These are phyloP conservation scores for Galeopsomyia nigrocyanea DNA, from an alignment of 2,888 invertebrate species.

Conservation along the genomic window DNA sequence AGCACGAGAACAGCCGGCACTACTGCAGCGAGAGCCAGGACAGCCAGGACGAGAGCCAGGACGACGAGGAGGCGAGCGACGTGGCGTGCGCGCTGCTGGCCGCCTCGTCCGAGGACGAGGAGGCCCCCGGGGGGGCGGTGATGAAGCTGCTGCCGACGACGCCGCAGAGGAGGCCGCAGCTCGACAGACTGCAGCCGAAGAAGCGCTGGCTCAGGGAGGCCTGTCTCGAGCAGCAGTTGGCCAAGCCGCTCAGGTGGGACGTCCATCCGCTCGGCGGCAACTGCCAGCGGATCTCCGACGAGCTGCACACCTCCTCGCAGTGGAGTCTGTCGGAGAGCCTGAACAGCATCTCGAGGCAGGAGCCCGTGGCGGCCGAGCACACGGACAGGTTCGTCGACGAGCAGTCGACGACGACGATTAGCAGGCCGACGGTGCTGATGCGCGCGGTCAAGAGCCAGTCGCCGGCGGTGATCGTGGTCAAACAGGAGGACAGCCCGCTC, in stretches of 20 bases:
- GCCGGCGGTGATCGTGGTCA: conserved; percentile 57
- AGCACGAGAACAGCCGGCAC: conserved; percentile 52
- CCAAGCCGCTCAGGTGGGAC: conserved; percentile 71
- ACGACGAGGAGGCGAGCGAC: conserved; percentile 63
- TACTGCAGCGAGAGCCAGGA: conserved; percentile 65
- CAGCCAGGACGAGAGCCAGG: conserved; percentile 67
- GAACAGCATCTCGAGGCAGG: conserved; percentile 14
- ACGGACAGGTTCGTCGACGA: conserved; percentile 8
- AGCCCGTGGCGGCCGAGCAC: conserved; percentile 4
- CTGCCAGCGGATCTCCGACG: conserved; percentile 41
- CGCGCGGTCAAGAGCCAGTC: conserved; percentile 63
- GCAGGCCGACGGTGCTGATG: conserved; percentile 72
- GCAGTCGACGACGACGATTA: conserved; percentile 8
- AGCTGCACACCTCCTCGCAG: conserved; percentile 39
- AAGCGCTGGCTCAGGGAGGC: conserved; percentile 75
- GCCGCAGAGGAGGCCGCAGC: conserved; percentile 59
- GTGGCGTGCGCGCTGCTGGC: conserved; percentile 51
- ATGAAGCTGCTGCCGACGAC: conserved; percentile 60
- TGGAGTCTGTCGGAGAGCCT: conserved; percentile 47
- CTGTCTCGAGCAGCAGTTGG: conserved; percentile 70
- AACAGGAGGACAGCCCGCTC: conserved; percentile 59
- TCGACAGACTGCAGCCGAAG: conserved; percentile 71
- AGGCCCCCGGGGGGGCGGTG: conserved; percentile 52
- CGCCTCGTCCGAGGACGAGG: conserved; percentile 64
- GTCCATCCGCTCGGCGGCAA: conserved; percentile 44